Base-by-base conservation (phyloP, 64 coral and sea anemone species). In the Pocillopora verrucosa region DNA sequence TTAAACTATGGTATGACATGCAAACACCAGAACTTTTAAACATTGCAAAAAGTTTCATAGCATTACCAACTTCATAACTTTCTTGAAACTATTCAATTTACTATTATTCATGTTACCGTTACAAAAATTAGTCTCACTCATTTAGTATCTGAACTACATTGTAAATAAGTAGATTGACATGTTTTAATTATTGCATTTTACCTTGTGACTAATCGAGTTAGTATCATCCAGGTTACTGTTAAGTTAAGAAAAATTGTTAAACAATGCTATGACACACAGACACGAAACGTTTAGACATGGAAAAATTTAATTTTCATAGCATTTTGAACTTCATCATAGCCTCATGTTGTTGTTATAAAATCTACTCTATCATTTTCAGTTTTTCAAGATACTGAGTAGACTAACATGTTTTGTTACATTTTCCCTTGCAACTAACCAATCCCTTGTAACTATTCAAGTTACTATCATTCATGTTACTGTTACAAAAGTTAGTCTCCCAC, bases 331-430 rank as follows among this genome's bases (percentile, higher is more conserved):
- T 80, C 78, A 80, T 61, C 78, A 80, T 62, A 80, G 58, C 78
- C 30, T 80, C 77, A 80, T 80, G 56, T 80, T 80, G 57, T 59
- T 80, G 77, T 61, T 80, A 80, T 80, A 80, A 80, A 80, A 80
- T 80, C 58, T 80, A 80, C 19, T 80, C 77, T 59, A 80, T 80
- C 77, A 26, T 24, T 80, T 80, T 80, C 58, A 80, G 77, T 80
- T 80, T 60, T 80, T 80, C 77, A 80, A 80, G 77, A 80, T 80
- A 80, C 77, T 80, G 77, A 61, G 77, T 80, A 80, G 77, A 80
- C 30, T 80, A 13, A 80, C 77, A 80, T 80, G 77, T 80, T 80
- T 80, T 80, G 19, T 80, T 80, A 80, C 77, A 80, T 80, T 80
- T 80, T 80, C 77, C 58, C 77, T 80, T 80, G 22, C 77, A 75